Base-by-base conservation (phyloP, 2,888 invertebrate species). In the Luperina testacea region DNA sequence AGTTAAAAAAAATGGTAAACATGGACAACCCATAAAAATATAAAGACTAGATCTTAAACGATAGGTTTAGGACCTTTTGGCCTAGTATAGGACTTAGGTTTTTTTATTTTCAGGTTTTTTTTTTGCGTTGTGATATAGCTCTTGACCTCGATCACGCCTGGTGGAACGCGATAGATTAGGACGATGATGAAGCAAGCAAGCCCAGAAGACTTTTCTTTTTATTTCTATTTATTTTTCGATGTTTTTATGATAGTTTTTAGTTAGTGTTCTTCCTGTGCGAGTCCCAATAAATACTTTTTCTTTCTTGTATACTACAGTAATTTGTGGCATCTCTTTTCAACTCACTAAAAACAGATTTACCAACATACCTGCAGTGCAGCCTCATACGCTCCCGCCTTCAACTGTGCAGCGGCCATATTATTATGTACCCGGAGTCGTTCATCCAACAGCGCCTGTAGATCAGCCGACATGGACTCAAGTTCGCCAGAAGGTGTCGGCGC, bases 331-430 rank as follows among this genome's bases (percentile, higher is more conserved):
- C 11, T 4, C n/a, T 59, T 11, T 59, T n/a, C 5, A 59, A n/a
- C 24, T 57, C 57, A 11, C 20, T 53, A 53, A 24, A 53, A n/a
- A 59, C 64, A 64, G 9, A 64, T 38, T 11, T 38, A 5, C 38
- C 20, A 64, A 83, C 32, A 61, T 51, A 95, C 98, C 93, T 98
- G 97, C 45, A 99, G 96, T 11, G 99, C 99, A 17, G 98, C 98
- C 88, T 99, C 98, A 92, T 97, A 98, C 15, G 98, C 98, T 77
- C 98, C 98, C 63, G 98, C 98, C 97, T 99, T 99, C 87, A 99
- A 97, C 95, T 99, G 99, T 24, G 99, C 98, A 84, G 99, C 98
- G 24, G 99, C 99, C 97, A 99, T 97, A 93, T 99, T 99, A 93
- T 99, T 99, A 91, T 98, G 98, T 1, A 99, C 98, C 90, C 98